phyloP scores from a whole-genome alignment of 2,113 vertebrate genomes.

The Spizaetus ornatus region DNA sequence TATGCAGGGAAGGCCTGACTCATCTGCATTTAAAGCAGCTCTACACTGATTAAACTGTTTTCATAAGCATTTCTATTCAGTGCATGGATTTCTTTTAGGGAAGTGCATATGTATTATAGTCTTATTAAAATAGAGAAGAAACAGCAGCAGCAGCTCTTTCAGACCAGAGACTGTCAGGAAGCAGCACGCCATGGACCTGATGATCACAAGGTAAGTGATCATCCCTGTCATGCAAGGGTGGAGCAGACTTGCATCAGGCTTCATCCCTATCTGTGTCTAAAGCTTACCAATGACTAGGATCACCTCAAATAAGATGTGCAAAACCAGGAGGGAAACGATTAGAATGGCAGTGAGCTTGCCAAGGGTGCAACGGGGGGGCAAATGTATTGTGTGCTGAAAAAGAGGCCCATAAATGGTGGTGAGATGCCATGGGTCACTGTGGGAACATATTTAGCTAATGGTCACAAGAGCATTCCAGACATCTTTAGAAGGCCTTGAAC shows the following conservation, averaged over 20 bases:
- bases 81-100: not conserved
- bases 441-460: too few relatives aligned
- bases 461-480: too few relatives aligned
- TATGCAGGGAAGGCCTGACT: not conserved
- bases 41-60: not conserved
- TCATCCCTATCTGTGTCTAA: not conserved
- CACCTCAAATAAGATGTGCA: not conserved
- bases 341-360: not conserved
- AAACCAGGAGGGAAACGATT: not conserved
- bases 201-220: not conserved
- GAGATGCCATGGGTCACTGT: not conserved
- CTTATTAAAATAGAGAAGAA: not conserved
- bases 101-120: not conserved
- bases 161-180: not conserved
- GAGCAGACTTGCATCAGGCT: not conserved
- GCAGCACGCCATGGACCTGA: not conserved
- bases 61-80: not conserved
- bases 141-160: not conserved
- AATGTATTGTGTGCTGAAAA: not conserved
- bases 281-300: not conserved
- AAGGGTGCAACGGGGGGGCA: rapidly evolving
- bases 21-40: not conserved
- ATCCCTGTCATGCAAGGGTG: not conserved
- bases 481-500: too few relatives aligned
- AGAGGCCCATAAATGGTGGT: not conserved